Conservation (phyloP, 92 coral and sea anemone species). For the Bergia puertoricense region DNA sequence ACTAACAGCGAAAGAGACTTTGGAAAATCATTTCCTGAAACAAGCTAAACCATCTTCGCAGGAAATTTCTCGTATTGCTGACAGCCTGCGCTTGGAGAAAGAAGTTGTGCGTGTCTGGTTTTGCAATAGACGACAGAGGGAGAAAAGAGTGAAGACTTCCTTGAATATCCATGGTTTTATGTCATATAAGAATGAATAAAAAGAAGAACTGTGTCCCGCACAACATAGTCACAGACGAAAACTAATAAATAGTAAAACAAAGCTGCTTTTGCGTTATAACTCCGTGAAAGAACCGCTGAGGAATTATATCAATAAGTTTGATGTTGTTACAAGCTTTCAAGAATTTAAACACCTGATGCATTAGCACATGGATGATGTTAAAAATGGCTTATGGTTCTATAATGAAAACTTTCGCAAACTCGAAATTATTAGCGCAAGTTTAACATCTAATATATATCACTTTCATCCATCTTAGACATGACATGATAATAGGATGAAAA, state of each 20-base stretch:
- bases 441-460: background rate
- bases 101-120: conserved; percentile 99
- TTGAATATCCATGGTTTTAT: conserved; percentile 79
- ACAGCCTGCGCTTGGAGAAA: conserved; percentile 88
- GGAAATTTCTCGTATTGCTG: conserved; percentile 91
- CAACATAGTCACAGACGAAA: background rate
- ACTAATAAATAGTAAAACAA: background rate
- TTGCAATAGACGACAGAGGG: conserved; percentile 97
- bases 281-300: background rate
- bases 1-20: conserved; percentile 89
- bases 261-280: background rate
- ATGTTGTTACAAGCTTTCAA: background rate
- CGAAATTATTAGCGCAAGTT: background rate
- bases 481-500: no score
- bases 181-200: conserved; percentile 59
- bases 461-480: background rate
- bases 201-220: background rate
- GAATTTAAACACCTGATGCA: background rate
- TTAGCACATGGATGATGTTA: background rate
- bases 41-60: conserved; percentile 96
- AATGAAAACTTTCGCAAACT: no score
- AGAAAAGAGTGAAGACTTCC: conserved; percentile 91
- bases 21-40: conserved; percentile 91
- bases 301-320: no score
- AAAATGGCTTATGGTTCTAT: no score